phyloP scores from a whole-genome alignment of 2,113 vertebrate species.

The Elanus axillaris region DNA sequence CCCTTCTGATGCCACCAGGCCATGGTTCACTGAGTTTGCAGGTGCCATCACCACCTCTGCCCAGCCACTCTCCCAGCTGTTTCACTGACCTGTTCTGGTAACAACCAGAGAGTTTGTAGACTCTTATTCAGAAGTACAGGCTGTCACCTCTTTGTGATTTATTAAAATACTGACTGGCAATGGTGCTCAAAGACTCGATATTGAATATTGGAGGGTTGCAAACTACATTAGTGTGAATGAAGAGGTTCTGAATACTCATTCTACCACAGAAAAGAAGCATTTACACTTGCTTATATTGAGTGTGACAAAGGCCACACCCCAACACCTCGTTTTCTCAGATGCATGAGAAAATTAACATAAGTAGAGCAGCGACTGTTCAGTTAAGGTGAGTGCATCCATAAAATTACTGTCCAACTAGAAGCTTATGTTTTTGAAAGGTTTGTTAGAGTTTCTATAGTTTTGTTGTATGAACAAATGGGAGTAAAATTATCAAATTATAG shows the following conservation, averaged over 20 bases:
- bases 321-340: background rate
- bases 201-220: background rate
- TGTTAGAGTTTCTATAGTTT: background rate
- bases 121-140: background rate
- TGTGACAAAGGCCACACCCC: background rate
- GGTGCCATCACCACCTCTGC: background rate
- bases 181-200: background rate
- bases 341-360: background rate
- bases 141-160: background rate
- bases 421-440: background rate
- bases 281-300: background rate
- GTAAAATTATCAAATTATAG: background rate
- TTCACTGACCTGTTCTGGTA: background rate
- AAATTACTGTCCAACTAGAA: background rate
- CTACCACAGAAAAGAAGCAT: background rate
- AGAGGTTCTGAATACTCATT: background rate
- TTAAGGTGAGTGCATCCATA: background rate
- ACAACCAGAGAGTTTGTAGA: background rate
- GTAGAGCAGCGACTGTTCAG: background rate
- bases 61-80: background rate
- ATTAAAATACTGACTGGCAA: background rate
- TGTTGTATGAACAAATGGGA: background rate
- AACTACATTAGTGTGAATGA: background rate
- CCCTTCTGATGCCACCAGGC: background rate
- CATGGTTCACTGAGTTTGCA: accelerated